Evolutionary conservation across 2,113 vertebrate genomes (phyloP).

Genomic region (Odocoileus virginianus): DNA sequence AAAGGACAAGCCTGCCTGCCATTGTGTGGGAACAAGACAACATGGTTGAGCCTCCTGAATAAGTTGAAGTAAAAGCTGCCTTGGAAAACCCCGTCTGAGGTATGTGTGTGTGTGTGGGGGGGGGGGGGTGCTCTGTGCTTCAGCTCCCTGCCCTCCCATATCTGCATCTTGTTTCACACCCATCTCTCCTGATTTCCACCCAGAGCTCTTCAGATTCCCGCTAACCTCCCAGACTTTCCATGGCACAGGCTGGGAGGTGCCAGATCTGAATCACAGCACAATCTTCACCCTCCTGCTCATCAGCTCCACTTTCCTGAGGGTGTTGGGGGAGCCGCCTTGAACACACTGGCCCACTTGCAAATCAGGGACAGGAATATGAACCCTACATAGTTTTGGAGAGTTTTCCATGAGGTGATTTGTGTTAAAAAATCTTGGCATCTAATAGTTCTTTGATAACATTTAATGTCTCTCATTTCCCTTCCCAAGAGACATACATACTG

Average conservation of each 20-base stretch:
- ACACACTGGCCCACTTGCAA: neutral
- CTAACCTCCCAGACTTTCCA: neutral
- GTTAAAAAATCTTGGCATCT: neutral
- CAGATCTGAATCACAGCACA: neutral
- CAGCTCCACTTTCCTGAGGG: neutral
- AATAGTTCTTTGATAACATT: neutral
- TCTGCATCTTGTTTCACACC: fast-evolving
- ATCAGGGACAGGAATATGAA: neutral
- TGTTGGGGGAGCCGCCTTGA: neutral
- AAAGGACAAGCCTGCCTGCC: neutral
- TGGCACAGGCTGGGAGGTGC: fast-evolving
- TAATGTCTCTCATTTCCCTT: neutral
- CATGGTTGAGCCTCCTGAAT: neutral
- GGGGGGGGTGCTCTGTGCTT: fast-evolving
- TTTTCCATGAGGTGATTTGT: neutral
- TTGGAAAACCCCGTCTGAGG: neutral
- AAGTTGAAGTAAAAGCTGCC: neutral
- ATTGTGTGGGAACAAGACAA: neutral
- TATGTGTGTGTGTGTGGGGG: no score
- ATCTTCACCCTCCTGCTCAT: neutral
- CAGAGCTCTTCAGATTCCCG: neutral
- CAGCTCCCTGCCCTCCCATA: neutral
- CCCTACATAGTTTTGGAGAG: neutral
- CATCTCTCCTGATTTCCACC: neutral
- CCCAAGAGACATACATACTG: neutral